Evolutionary conservation across 2,113 vertebrate genomes (phyloP).

Genomic region (Upupa epops): DNA sequence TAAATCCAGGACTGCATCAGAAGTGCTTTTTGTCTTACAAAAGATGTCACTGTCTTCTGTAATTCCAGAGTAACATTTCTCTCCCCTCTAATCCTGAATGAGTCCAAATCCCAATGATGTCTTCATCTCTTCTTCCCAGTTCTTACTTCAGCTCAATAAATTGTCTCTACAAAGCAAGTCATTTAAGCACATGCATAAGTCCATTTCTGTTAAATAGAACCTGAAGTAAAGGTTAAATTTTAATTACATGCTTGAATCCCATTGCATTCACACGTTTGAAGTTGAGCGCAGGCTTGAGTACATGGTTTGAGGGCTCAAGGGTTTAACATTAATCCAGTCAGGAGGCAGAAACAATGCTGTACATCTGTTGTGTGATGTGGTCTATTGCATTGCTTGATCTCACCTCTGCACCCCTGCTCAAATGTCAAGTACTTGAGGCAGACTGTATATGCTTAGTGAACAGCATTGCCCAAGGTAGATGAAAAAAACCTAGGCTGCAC

Average conservation of each 20-base stretch:
- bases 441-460: not conserved
- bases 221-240: slow-evolving; percentile 49
- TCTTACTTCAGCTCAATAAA: slow-evolving; percentile 1
- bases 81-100: not conserved
- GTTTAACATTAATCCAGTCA: slow-evolving; percentile 12
- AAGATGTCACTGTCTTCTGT: not conserved
- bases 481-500: not conserved
- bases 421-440: not conserved
- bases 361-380: not conserved
- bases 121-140: not conserved
- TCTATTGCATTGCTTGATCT: not conserved
- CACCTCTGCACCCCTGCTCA: not conserved
- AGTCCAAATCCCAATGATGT: not conserved
- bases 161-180: not conserved
- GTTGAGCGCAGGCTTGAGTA: slow-evolving; percentile 17
- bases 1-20: not conserved
- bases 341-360: not conserved
- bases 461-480: not conserved
- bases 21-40: not conserved
- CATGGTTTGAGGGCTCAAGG: not conserved
- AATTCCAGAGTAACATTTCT: not conserved
- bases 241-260: slow-evolving; percentile 28
- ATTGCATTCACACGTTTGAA: not conserved
- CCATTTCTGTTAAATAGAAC: slow-evolving; percentile 21
- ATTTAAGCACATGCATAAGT: not conserved